Conservation (phyloP, 1,140 invertebrate genomes). For the Druon quercuslanigerum region DNA sequence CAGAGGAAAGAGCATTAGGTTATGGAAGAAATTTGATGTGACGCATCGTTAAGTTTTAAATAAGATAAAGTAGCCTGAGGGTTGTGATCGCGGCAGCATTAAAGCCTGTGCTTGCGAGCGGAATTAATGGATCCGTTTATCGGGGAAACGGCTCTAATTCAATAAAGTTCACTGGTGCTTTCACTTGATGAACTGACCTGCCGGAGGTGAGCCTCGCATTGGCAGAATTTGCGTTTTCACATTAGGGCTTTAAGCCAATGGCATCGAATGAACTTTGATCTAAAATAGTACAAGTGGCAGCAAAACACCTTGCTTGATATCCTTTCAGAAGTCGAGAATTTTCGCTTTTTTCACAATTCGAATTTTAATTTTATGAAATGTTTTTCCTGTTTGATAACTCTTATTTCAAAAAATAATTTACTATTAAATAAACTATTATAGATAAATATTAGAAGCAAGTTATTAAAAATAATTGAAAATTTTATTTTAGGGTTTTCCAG, state of each 20-base stretch:
- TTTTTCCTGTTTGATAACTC: too few relatives aligned
- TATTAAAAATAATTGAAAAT: too few relatives aligned
- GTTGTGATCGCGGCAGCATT: slow-evolving; percentile 44
- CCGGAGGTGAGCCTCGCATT: slow-evolving; percentile 37
- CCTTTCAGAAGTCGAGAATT: slow-evolving; percentile 2
- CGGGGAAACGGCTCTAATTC: slow-evolving; percentile 52
- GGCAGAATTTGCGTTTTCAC: slow-evolving; percentile 34
- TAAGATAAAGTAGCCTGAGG: slow-evolving; percentile 40
- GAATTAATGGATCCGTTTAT: slow-evolving; percentile 56
- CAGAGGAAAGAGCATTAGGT: background rate
- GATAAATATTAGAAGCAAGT: too few relatives aligned
- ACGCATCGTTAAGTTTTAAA: slow-evolving; percentile 43
- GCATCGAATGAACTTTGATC: slow-evolving; percentile 48
- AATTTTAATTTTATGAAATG: background rate
- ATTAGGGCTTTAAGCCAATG: slow-evolving; percentile 30
- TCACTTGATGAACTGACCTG: slow-evolving; percentile 46
- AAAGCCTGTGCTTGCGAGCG: slow-evolving; percentile 47
- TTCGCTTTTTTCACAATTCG: background rate
- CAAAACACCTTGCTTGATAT: background rate
- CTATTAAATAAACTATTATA: too few relatives aligned
- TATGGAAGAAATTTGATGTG: slow-evolving; percentile 9
- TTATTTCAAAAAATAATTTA: too few relatives aligned
- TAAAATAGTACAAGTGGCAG: slow-evolving; percentile 34
- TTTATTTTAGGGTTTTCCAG: too few relatives aligned
- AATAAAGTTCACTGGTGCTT: slow-evolving; percentile 53